These are phyloP conservation scores for Triplophysa yarkandensis DNA, from an alignment of 2,797 vertebrate species.

Conservation along the genomic window DNA sequence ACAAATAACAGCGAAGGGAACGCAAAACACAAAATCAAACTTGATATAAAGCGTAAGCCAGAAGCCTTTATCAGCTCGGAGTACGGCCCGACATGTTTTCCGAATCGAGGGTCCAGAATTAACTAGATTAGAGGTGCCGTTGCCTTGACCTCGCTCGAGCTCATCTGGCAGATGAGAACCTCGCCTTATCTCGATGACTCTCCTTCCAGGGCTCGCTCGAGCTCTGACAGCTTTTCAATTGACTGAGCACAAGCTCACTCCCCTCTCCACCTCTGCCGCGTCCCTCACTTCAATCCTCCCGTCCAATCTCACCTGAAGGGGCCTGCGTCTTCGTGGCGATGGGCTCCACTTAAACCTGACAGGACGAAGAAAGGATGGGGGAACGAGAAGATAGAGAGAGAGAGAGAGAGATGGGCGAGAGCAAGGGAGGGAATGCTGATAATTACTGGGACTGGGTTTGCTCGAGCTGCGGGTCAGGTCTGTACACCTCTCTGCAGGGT, in stretches of 20 bases:
- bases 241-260: slow-evolving; percentile 67
- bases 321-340: slow-evolving; percentile 41
- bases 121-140: slow-evolving; percentile 63
- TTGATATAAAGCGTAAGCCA: slow-evolving; percentile 56
- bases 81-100: slow-evolving; percentile 63
- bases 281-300: slow-evolving; percentile 55
- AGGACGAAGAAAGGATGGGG: slow-evolving; percentile 24
- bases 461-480: slow-evolving; percentile 21
- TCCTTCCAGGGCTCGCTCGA: slow-evolving; percentile 67
- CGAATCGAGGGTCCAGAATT: slow-evolving; percentile 63
- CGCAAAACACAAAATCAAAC: slow-evolving; percentile 43
- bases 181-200: slow-evolving; percentile 71
- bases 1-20: slow-evolving; percentile 33
- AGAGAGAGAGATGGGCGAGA: slow-evolving; percentile 35
- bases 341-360: slow-evolving; percentile 54
- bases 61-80: slow-evolving; percentile 47
- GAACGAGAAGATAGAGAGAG: neutral
- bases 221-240: slow-evolving; percentile 78
- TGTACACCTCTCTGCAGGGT: slow-evolving; percentile 1
- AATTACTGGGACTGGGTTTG: slow-evolving; percentile 29
- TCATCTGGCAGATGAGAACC: slow-evolving; percentile 52
- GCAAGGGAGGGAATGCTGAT: slow-evolving; percentile 36
- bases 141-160: slow-evolving; percentile 64
- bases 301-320: slow-evolving; percentile 44
- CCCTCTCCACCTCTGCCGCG: slow-evolving; percentile 57